These are phyloP conservation scores for Xylota sylvarum DNA, from an alignment of 2,888 invertebrate species.

Conservation along the genomic window DNA sequence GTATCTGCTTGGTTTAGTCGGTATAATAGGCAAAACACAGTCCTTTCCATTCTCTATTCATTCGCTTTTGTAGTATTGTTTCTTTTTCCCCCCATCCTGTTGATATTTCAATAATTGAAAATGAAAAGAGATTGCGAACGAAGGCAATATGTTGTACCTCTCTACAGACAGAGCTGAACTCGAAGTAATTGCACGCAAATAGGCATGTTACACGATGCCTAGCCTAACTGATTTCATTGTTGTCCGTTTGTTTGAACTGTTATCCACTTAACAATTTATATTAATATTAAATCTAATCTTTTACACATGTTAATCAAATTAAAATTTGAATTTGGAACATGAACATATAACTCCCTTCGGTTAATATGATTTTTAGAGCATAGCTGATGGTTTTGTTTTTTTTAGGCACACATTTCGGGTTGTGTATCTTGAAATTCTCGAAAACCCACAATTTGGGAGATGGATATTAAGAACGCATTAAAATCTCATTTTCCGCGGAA, in stretches of 20 bases:
- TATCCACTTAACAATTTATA: conserved; percentile 8
- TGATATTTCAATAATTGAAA: conserved; percentile 66
- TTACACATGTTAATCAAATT: conserved; percentile 27
- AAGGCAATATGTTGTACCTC: conserved; percentile 14
- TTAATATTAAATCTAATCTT: conserved; percentile 3
- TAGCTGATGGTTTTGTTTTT: neutral
- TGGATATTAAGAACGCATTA: conserved; percentile 57
- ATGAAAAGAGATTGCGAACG: conserved; percentile 42
- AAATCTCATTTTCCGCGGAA: conserved; percentile 51
- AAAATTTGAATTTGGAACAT: neutral
- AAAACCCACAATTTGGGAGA: neutral
- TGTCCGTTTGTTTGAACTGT: conserved; percentile 31
- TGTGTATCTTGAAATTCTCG: neutral
- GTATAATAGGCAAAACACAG: conserved; percentile 53
- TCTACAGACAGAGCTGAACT: conserved; percentile 36
- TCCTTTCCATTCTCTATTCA: conserved; percentile 40
- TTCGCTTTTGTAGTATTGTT: conserved; percentile 9
- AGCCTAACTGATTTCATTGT: conserved; percentile 29
- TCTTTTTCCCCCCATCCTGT: conserved; percentile 15
- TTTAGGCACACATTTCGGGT: neutral
- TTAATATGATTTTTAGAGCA: conserved; percentile 9
- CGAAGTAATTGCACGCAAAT: conserved; percentile 61
- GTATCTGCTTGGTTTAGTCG: conserved; percentile 58
- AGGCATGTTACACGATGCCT: conserved; percentile 23
- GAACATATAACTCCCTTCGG: neutral